These are phyloP conservation scores for Mesitornis unicolor DNA, from an alignment of 2,113 vertebrate species.

Conservation along the genomic window DNA sequence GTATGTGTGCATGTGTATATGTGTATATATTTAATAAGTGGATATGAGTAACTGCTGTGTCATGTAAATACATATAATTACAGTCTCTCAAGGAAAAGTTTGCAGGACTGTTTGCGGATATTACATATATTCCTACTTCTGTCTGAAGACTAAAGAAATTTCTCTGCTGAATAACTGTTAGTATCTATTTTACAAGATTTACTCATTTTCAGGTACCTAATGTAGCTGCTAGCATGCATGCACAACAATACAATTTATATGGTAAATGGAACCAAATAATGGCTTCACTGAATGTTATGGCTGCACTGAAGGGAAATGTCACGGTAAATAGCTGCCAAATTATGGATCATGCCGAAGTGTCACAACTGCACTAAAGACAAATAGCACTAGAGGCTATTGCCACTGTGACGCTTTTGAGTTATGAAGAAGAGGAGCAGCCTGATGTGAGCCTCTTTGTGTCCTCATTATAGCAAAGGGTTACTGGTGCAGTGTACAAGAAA, in stretches of 20 bases:
- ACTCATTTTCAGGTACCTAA: slow-evolving; percentile 82
- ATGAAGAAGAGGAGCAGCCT: slow-evolving; percentile 77
- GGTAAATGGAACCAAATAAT: slow-evolving; percentile 87
- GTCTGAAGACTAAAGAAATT: slow-evolving; percentile 60
- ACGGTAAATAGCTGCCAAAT: slow-evolving; percentile 87
- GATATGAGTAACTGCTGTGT: not conserved
- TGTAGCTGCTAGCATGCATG: slow-evolving; percentile 82
- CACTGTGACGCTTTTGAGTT: slow-evolving; percentile 79
- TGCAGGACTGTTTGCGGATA: slow-evolving; percentile 20
- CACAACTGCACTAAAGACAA: slow-evolving; percentile 84
- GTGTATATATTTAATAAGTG: not conserved
- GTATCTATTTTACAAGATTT: slow-evolving; percentile 84
- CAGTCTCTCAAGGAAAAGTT: slow-evolving; percentile 48
- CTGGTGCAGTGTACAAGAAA: slow-evolving; percentile 55
- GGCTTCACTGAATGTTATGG: slow-evolving; percentile 85
- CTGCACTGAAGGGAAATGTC: slow-evolving; percentile 85
- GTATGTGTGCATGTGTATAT: fast-evolving
- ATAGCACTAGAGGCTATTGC: slow-evolving; percentile 80
- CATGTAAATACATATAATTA: slow-evolving; percentile 56
- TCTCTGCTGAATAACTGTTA: slow-evolving; percentile 70
- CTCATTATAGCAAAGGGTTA: slow-evolving; percentile 76
- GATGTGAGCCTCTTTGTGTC: slow-evolving; percentile 78
- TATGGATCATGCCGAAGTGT: slow-evolving; percentile 85
- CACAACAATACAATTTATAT: slow-evolving; percentile 88
- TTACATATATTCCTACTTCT: slow-evolving; percentile 40